phyloP scores from a whole-genome alignment of 53 echinoderm and acorn worm species.

The Henricia sp. region DNA sequence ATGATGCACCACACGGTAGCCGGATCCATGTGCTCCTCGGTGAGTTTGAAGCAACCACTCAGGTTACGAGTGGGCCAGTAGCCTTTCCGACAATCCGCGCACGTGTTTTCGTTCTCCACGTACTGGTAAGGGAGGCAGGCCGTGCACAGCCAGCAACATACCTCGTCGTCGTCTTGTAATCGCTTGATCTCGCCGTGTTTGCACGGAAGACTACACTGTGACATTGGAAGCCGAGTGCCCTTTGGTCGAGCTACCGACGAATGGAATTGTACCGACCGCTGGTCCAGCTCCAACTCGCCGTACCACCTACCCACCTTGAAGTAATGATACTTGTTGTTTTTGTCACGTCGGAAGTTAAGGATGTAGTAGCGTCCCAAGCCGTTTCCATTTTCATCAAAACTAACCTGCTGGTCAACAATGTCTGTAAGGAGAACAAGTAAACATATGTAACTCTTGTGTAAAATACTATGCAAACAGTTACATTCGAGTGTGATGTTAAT shows the following conservation, averaged over 20 bases:
- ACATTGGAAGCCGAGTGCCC: slow-evolving; percentile 56
- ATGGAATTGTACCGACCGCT: slow-evolving; percentile 64
- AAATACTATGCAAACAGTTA: too few relatives aligned
- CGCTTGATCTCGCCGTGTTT: slow-evolving; percentile 78
- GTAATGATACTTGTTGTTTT: slow-evolving; percentile 66
- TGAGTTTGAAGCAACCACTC: slow-evolving; percentile 77
- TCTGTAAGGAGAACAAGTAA: too few relatives aligned
- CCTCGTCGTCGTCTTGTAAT: slow-evolving; percentile 83
- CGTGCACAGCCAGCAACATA: slow-evolving; percentile 93
- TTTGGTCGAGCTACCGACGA: slow-evolving; percentile 35
- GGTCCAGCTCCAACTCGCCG: slow-evolving; percentile 62
- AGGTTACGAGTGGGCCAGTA: slow-evolving; percentile 84
- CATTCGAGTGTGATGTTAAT: too few relatives aligned
- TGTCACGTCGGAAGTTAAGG: slow-evolving; percentile 81
- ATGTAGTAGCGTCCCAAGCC: slow-evolving; percentile 96
- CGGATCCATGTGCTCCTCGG: slow-evolving; percentile 82
- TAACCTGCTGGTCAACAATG: slow-evolving; percentile 74
- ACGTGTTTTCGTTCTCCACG: slow-evolving; percentile 85
- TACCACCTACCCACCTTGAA: slow-evolving; percentile 87
- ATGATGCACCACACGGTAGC: slow-evolving; percentile 70
- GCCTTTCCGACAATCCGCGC: slow-evolving; percentile 71
- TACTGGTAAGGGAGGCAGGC: slow-evolving; percentile 81
- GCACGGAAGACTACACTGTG: slow-evolving; percentile 95
- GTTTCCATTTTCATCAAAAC: slow-evolving; percentile 89
- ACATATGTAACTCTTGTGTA: too few relatives aligned